These are phyloP conservation scores for Aplocera efformata DNA, from an alignment of 2,888 invertebrate species.

Conservation along the genomic window DNA sequence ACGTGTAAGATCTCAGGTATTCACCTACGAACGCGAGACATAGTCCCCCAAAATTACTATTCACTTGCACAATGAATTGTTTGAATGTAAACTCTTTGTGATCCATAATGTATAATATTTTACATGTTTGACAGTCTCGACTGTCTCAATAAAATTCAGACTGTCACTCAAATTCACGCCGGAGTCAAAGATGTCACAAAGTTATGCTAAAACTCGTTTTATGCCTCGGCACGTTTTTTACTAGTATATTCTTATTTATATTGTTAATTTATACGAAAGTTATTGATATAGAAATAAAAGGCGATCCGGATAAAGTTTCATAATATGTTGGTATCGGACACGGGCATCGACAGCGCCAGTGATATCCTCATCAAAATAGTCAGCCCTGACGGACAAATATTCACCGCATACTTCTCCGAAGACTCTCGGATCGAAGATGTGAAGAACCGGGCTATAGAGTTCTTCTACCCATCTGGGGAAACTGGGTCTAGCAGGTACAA, in stretches of 20 bases:
- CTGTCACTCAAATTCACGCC: conserved; percentile 1
- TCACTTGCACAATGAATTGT: no score
- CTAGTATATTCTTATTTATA: conserved; percentile 46
- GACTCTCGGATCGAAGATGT: conserved; percentile 67
- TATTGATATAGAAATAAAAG: conserved; percentile 22
- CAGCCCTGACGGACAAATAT: conserved; percentile 64
- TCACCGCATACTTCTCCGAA: conserved; percentile 54
- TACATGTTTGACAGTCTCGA: no score
- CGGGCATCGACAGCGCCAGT: conserved; percentile 41
- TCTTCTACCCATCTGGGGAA: conserved; percentile 66
- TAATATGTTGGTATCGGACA: conserved; percentile 59
- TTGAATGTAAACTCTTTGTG: no score
- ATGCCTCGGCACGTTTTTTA: conserved; percentile 44
- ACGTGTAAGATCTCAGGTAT: no score
- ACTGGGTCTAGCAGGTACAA: conserved; percentile 58
- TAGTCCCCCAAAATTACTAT: no score
- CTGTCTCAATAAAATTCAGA: no score
- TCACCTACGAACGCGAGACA: no score
- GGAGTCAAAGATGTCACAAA: conserved; percentile 30
- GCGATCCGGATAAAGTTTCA: not conserved
- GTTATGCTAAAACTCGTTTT: conserved; percentile 53
- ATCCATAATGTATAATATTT: no score
- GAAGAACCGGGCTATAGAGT: conserved; percentile 60
- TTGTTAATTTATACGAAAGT: conserved; percentile 36
- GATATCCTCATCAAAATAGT: conserved; percentile 62